Conservation (phyloP, 2,113 vertebrate genomes). For the Delphinus delphis region DNA sequence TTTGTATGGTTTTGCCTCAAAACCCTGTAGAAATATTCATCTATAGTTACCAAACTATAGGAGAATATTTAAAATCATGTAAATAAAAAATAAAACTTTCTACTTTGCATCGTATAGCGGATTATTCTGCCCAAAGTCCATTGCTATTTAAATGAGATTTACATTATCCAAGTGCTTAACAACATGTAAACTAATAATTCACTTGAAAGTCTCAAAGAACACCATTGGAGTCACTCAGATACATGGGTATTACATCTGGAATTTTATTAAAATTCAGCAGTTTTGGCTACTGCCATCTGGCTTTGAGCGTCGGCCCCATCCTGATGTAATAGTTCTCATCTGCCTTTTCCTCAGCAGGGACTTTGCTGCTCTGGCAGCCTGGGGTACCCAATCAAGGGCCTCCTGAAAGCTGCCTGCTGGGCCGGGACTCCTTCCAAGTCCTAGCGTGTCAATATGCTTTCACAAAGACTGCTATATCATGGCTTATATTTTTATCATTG, state of each 20-base stretch:
- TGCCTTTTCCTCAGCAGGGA: slow-evolving; percentile 28
- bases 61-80: neutral
- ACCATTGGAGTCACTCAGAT: neutral
- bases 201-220: neutral
- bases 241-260: slow-evolving; percentile 16
- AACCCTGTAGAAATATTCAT: neutral
- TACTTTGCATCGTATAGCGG: neutral
- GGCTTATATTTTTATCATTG: neutral
- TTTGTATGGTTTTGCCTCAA: neutral
- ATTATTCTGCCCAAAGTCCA: slow-evolving; percentile 1
- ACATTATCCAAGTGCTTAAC: slow-evolving; percentile 24
- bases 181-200: slow-evolving; percentile 6
- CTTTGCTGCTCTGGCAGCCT: neutral
- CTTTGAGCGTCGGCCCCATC: neutral
- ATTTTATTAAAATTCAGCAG: slow-evolving; percentile 29
- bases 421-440: slow-evolving; percentile 9
- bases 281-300: neutral
- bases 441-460: neutral
- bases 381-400: neutral
- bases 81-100: neutral
- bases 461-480: neutral
- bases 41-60: neutral
- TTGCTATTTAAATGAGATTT: slow-evolving; percentile 44
- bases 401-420: neutral
- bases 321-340: slow-evolving; percentile 10